These are phyloP conservation scores for Poeciliopsis prolifica DNA, from an alignment of 2,113 vertebrate species.

Conservation along the genomic window DNA sequence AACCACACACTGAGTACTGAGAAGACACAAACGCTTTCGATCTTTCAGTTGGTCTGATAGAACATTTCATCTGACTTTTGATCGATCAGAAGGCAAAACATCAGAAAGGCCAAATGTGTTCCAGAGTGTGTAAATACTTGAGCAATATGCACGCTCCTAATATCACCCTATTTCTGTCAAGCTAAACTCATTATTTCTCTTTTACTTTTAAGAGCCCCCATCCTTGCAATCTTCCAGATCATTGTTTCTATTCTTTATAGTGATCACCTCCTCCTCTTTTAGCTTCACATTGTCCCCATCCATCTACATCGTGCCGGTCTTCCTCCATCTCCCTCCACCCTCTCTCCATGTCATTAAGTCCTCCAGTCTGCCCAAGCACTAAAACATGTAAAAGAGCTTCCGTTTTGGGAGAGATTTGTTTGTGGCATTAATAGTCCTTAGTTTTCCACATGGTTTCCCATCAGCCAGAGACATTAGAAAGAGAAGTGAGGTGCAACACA, in stretches of 20 bases:
- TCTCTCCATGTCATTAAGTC: constrained; percentile 71
- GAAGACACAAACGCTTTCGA: no score
- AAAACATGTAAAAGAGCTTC: constrained; percentile 73
- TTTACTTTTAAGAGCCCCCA: neutral
- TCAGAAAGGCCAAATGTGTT: no score
- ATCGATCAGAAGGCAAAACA: no score
- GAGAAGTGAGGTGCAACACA: constrained; percentile 74
- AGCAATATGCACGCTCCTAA: neutral
- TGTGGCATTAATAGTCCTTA: constrained; percentile 78
- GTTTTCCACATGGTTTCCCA: constrained; percentile 75
- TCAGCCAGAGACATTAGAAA: constrained; percentile 71
- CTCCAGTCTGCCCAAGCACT: constrained; percentile 45
- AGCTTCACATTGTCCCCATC: neutral
- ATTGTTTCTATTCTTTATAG: neutral
- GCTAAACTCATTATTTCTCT: no score
- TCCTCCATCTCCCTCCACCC: constrained; percentile 2
- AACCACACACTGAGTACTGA: no score
- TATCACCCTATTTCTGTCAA: neutral
- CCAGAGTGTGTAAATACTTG: neutral
- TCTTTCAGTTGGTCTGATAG: no score
- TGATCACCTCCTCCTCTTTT: neutral
- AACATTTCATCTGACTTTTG: no score
- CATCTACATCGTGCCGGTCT: neutral
- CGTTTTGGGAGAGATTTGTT: constrained; percentile 73
- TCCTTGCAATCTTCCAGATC: neutral